Evolutionary conservation across 2,797 vertebrate species (phyloP).

Genomic region (Columba guinea): DNA sequence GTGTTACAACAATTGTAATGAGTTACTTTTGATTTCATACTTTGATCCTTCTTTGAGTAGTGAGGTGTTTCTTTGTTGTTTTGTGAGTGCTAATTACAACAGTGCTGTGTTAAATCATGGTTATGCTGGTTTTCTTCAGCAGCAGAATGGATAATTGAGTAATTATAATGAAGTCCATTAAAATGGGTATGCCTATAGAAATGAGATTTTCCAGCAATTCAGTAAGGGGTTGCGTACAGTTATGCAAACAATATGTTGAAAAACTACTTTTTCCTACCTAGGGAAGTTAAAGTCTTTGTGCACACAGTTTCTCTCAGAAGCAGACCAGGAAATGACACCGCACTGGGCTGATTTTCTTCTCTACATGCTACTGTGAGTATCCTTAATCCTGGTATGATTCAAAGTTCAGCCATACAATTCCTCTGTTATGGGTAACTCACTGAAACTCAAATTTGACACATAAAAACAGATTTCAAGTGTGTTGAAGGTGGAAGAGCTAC

Average conservation of each 20-base stretch:
- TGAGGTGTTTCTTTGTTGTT: slow-evolving; percentile 37
- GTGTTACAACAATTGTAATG: not conserved
- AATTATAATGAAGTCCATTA: slow-evolving; percentile 35
- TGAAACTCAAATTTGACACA: not conserved
- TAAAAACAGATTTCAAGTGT: not conserved
- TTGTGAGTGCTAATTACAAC: slow-evolving; percentile 44
- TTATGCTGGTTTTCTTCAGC: slow-evolving; percentile 22
- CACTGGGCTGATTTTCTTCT: not conserved
- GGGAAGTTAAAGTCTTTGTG: not conserved
- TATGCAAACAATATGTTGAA: not conserved
- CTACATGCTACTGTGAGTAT: not conserved
- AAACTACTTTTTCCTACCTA: not conserved
- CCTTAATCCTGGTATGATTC: not conserved
- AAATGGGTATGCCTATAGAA: not conserved
- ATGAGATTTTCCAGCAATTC: slow-evolving; percentile 7
- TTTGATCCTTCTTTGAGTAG: slow-evolving; percentile 30
- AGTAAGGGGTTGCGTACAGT: not conserved
- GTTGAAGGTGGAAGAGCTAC: not conserved
- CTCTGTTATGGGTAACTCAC: not conserved
- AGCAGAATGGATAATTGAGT: slow-evolving; percentile 24
- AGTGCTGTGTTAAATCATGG: not conserved
- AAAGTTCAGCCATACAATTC: not conserved
- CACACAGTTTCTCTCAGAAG: not conserved
- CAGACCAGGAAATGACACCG: not conserved
- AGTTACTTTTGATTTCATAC: slow-evolving; percentile 36